Conservation (phyloP, 2,888 invertebrate species). For the Terebella lapidaria region DNA sequence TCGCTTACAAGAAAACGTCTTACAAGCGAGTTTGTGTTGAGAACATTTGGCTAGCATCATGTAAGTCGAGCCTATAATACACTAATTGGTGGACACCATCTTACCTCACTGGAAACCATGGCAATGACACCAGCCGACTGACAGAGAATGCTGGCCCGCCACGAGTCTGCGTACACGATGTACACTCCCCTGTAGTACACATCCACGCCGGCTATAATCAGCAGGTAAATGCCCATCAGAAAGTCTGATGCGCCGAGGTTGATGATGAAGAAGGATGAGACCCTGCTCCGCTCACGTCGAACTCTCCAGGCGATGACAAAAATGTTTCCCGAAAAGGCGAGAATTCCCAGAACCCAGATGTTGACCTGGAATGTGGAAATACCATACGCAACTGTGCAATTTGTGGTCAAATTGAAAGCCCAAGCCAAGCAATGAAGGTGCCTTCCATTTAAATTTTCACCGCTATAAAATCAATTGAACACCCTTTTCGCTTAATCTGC, state of each 20-base stretch:
- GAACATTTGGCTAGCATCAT: too few species aligned
- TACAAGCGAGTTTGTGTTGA: too few species aligned
- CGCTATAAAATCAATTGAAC: too few species aligned
- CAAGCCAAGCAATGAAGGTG: too few species aligned
- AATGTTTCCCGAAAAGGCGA: slow-evolving; percentile 61
- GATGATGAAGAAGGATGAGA: slow-evolving; percentile 53
- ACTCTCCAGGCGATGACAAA: slow-evolving; percentile 55
- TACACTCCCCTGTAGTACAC: slow-evolving; percentile 35
- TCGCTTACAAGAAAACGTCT: too few species aligned
- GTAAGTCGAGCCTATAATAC: too few species aligned
- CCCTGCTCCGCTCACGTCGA: slow-evolving; percentile 47
- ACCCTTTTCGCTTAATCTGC: too few species aligned
- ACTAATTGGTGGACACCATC: too few species aligned
- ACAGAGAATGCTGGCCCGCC: slow-evolving; percentile 1
- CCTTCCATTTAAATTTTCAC: too few species aligned
- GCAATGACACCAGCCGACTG: slow-evolving; percentile 46
- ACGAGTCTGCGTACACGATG: background rate
- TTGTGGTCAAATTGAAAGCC: too few species aligned
- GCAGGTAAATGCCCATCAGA: slow-evolving; percentile 63
- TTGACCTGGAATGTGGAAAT: slow-evolving; percentile 38
- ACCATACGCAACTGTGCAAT: too few species aligned
- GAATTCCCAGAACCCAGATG: slow-evolving; percentile 62
- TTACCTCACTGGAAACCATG: slow-evolving; percentile 49
- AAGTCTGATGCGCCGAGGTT: slow-evolving; percentile 63
- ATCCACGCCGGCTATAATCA: slow-evolving; percentile 57